Percentiles rank a stretch among this genome's conserved stretches.
phyloP scores from a whole-genome alignment of 1,140 invertebrate species.

The Cataglyphis hispanica region DNA sequence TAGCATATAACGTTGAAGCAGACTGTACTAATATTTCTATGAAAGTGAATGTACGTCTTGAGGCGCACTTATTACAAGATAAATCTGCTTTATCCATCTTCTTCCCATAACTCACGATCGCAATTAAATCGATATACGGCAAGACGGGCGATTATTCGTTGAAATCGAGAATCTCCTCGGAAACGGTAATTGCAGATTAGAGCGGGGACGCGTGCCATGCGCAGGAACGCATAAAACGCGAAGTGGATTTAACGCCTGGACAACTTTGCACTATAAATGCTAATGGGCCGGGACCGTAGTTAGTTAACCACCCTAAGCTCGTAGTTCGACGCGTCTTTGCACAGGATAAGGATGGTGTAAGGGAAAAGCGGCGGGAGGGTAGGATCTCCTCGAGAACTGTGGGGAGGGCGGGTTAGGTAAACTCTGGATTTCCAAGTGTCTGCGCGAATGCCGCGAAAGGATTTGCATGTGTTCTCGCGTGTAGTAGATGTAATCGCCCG shows the following conservation, averaged over 20 bases:
- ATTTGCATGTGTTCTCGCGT: slow-evolving; percentile 59
- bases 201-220: slow-evolving; percentile 51
- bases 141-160: slow-evolving; percentile 37
- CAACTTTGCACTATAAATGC: slow-evolving; percentile 80
- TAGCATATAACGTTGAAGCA: neutral
- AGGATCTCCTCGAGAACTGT: slow-evolving; percentile 39
- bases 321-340: slow-evolving; percentile 71
- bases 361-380: neutral
- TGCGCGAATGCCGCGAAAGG: slow-evolving; percentile 44
- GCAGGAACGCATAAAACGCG: slow-evolving; percentile 66
- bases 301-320: slow-evolving; percentile 62
- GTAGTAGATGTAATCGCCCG: slow-evolving; percentile 51
- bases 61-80: neutral
- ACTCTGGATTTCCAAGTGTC: slow-evolving; percentile 66
- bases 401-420: slow-evolving; percentile 34
- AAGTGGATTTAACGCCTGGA: slow-evolving; percentile 72
- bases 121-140: slow-evolving; percentile 52
- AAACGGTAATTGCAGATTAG: slow-evolving; percentile 70
- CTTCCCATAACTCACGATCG: slow-evolving; percentile 6
- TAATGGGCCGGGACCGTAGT: slow-evolving; percentile 69
- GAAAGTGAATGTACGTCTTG: neutral
- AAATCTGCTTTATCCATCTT: slow-evolving; percentile 7
- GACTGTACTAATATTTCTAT: neutral
- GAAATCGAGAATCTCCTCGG: slow-evolving; percentile 36
- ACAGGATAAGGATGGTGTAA: slow-evolving; percentile 6